phyloP scores from a whole-genome alignment of 2,888 invertebrate genomes.

The Stictocephala bisonia region DNA sequence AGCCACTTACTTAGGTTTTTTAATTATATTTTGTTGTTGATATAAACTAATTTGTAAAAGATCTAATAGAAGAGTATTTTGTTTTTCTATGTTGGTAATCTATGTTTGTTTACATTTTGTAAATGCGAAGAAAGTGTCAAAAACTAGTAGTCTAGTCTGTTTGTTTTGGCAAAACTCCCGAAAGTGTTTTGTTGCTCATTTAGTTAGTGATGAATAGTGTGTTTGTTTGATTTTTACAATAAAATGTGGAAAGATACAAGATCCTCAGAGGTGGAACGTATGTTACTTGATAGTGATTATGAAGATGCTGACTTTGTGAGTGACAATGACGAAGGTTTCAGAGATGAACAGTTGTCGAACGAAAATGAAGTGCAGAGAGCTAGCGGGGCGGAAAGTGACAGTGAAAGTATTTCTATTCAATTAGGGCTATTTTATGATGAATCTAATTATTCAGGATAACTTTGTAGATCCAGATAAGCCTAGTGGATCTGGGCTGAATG shows the following conservation, averaged over 20 bases:
- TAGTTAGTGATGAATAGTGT: constrained; percentile 10
- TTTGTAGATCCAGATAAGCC: constrained; percentile 7
- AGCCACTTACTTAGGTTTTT: neutral
- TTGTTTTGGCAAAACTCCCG: neutral
- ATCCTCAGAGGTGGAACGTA: constrained; percentile 4
- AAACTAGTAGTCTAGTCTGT: constrained; percentile 1
- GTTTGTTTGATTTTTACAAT: constrained; percentile 1
- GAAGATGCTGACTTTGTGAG: constrained; percentile 9
- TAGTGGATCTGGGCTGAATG: constrained; percentile 3
- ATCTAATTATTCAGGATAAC: neutral
- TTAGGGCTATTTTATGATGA: neutral
- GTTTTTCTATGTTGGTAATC: constrained; percentile 14
- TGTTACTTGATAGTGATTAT: constrained; percentile 18
- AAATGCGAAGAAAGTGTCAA: neutral
- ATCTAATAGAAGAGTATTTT: constrained; percentile 7
- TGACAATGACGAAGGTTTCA: constrained; percentile 4
- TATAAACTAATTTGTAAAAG: neutral
- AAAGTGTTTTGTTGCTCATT: neutral
- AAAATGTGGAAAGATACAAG: constrained; percentile 17
- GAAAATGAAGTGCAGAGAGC: constrained; percentile 6
- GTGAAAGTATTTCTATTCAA: constrained; percentile 1
- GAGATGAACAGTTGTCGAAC: neutral
- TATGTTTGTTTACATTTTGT: constrained; percentile 17
- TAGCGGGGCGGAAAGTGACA: constrained; percentile 13
- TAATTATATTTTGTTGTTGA: constrained; percentile 9